Conservation (phyloP, 2,113 vertebrate species). For the Paralichthys olivaceus region DNA sequence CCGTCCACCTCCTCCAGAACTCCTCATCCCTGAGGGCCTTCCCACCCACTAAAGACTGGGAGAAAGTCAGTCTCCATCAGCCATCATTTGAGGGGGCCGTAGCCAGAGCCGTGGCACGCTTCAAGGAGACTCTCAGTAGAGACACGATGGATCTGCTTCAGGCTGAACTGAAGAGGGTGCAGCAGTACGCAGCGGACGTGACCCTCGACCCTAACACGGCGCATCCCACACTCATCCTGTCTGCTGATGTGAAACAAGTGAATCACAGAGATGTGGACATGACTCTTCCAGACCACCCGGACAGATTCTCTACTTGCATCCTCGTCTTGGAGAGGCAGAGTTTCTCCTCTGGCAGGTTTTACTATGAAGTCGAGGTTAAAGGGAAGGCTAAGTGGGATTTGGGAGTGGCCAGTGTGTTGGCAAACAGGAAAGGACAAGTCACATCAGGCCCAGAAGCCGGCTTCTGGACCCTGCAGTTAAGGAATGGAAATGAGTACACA, state of each 20-base stretch:
- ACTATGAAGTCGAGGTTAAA: constrained; percentile 7
- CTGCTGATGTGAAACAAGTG: constrained; percentile 11
- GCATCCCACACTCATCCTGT: constrained; percentile 5
- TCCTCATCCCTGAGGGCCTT: background rate
- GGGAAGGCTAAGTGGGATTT: constrained; percentile 13
- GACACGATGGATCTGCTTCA: background rate
- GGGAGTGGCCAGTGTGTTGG: background rate
- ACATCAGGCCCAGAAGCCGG: background rate
- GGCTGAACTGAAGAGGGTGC: constrained; percentile 8
- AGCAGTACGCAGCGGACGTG: background rate
- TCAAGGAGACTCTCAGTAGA: background rate
- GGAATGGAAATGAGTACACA: constrained; percentile 15
- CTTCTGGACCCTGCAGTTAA: constrained; percentile 22
- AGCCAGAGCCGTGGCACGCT: background rate
- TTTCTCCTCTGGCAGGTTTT: constrained; percentile 13
- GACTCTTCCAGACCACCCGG: background rate
- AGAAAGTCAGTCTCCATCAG: background rate
- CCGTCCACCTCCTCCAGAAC: background rate
- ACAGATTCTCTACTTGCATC: constrained; percentile 16
- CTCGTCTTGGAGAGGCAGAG: background rate
- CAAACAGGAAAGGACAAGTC: constrained; percentile 14
- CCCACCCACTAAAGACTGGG: background rate
- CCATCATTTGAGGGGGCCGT: background rate
- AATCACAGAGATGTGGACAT: background rate
- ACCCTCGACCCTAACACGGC: constrained; percentile 6